Evolutionary conservation across 2,888 invertebrate species (phyloP).

Genomic region (Nycteola revayana): DNA sequence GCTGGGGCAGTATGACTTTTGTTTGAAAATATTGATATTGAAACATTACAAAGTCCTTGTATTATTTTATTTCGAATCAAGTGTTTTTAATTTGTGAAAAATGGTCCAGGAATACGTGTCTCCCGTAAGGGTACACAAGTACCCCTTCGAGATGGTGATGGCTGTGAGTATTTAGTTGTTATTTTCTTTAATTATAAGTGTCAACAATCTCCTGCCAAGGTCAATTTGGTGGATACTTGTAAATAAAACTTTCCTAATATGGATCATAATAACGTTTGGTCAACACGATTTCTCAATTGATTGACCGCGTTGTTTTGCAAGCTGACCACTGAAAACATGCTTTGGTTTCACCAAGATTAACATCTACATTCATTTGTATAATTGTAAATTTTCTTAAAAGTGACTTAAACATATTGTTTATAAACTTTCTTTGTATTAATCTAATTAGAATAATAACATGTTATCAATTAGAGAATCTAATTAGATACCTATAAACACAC

Average conservation of each 20-base stretch:
- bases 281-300: conserved; percentile 20
- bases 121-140: conserved; percentile 96
- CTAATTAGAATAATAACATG: neutral
- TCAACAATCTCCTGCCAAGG: conserved; percentile 16
- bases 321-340: conserved; percentile 18
- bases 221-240: conserved; percentile 19
- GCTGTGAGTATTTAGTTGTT: conserved; percentile 85
- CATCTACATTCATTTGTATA: too few relatives aligned
- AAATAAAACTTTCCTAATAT: conserved; percentile 20
- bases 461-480: neutral
- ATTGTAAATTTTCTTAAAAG: too few relatives aligned
- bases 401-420: too few relatives aligned
- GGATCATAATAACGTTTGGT: conserved; percentile 8
- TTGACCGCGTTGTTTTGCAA: conserved; percentile 19
- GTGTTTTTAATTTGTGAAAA: conserved; percentile 51
- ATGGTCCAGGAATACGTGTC: conserved; percentile 99
- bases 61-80: conserved; percentile 48
- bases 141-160: conserved; percentile 98
- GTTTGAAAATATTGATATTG: conserved; percentile 48
- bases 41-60: conserved; percentile 53
- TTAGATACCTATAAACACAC: neutral
- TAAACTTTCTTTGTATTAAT: neutral
- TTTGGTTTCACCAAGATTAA: conserved; percentile 2
- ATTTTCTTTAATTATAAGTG: neutral
- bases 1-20: conserved; percentile 57